Percentiles rank a stretch among this genome's conserved stretches.
These are phyloP conservation scores for Aricia agestis DNA, from an alignment of 1,140 invertebrate genomes.

Conservation along the genomic window DNA sequence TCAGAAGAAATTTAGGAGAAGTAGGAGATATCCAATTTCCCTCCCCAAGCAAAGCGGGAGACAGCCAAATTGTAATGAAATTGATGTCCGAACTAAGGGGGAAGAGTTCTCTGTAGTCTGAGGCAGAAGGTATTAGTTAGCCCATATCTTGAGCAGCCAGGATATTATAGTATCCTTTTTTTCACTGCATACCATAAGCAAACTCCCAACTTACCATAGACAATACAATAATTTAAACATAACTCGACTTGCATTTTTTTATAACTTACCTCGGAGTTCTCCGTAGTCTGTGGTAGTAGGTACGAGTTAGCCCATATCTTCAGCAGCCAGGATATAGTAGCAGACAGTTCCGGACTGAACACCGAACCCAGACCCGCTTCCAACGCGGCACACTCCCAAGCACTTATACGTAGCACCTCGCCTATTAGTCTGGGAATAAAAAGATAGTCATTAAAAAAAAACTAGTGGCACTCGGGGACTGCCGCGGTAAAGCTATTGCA, in stretches of 20 bases:
- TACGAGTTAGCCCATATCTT: conserved; percentile 86
- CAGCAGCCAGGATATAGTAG: conserved; percentile 88
- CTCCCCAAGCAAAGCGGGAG: no score
- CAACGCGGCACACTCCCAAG: conserved; percentile 67
- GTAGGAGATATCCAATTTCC: no score
- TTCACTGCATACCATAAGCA: no score
- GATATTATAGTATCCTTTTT: no score
- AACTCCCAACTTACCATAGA: no score
- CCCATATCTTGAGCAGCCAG: conserved; percentile 70
- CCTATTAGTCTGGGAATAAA: conserved; percentile 49
- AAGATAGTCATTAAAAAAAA: neutral
- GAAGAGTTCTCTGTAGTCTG: no score
- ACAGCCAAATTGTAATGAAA: no score
- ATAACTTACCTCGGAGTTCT: conserved; percentile 80
- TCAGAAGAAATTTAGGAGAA: no score
- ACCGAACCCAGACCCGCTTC: conserved; percentile 71
- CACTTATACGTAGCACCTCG: conserved; percentile 72
- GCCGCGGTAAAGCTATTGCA: no score
- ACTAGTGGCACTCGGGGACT: neutral
- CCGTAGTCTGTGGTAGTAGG: conserved; percentile 81
- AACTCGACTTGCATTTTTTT: no score
- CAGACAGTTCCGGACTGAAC: conserved; percentile 88
- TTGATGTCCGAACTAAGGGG: no score
- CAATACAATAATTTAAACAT: no score
- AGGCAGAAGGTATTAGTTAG: conserved; percentile 84